phyloP scores from a whole-genome alignment of 2,797 vertebrate genomes.

The Pangasius mekongensis region DNA sequence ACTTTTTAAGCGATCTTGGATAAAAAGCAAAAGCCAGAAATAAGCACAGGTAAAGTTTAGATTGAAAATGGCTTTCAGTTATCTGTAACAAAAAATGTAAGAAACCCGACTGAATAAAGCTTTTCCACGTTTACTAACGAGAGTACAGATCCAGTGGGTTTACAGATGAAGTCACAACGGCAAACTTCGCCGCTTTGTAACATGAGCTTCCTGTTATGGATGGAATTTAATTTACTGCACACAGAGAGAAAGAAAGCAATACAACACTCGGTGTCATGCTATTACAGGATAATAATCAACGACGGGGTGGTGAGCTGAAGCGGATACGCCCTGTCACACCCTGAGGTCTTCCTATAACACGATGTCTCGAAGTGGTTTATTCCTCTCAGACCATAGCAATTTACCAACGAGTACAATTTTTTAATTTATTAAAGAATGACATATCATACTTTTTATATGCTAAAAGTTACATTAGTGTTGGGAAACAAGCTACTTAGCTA shows the following conservation, averaged over 20 bases:
- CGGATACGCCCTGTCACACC: background rate
- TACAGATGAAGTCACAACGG: background rate
- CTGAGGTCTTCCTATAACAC: background rate
- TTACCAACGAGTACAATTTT: background rate
- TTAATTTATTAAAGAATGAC: background rate
- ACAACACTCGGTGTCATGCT: background rate
- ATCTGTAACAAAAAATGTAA: background rate
- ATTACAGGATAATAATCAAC: background rate
- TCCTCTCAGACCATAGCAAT: background rate
- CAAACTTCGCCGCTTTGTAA: background rate
- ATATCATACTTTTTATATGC: background rate
- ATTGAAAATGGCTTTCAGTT: background rate
- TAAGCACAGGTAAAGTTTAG: background rate
- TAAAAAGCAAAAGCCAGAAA: background rate
- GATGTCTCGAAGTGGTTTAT: background rate
- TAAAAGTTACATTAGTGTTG: background rate
- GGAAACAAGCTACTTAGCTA: background rate
- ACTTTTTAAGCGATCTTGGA: background rate
- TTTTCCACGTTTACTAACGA: background rate
- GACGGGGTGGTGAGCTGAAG: background rate
- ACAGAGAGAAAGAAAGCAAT: background rate
- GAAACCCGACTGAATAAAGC: background rate
- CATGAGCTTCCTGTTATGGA: background rate
- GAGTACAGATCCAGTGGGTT: background rate
- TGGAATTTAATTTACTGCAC: background rate